A percentile compares a stretch with the other conserved stretches of the same genome.
Evolutionary conservation across 92 coral and sea anemone genomes (phyloP).

Genomic region (Umimayanthus chanpuru): DNA sequence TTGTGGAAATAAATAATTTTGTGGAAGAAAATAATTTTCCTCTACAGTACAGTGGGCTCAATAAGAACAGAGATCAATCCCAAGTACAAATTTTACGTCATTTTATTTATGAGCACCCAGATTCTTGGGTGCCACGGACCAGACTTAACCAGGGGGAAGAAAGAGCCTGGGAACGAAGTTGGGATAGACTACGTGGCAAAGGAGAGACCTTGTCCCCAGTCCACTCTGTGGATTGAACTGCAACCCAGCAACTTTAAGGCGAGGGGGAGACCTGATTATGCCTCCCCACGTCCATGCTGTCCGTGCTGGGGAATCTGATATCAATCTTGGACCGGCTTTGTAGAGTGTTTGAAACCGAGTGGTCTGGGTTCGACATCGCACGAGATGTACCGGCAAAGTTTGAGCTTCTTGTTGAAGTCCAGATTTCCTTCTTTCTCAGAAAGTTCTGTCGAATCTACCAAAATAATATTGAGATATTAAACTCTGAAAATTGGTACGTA

Average conservation of each 20-base stretch:
- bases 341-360: background rate
- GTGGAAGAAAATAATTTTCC: no score
- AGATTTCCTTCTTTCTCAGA: constrained; percentile 40
- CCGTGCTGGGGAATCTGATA: constrained; percentile 29
- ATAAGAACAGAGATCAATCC: no score
- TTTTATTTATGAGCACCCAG: no score
- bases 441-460: constrained; percentile 33
- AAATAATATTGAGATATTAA: background rate
- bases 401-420: constrained; percentile 42
- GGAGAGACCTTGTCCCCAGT: background rate
- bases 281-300: constrained; percentile 2
- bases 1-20: no score
- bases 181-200: no score
- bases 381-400: constrained; percentile 22
- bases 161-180: no score
- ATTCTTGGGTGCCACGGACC: no score
- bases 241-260: background rate
- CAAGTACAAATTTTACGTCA: no score
- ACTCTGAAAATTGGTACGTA: no score
- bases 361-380: constrained; percentile 1
- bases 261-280: constrained; percentile 23
- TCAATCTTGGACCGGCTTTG: constrained; percentile 21
- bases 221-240: background rate
- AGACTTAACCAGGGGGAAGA: no score
- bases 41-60: no score